A percentile compares a stretch with the other conserved stretches of the same genome.
Evolutionary conservation across 2,888 invertebrate species (phyloP).

Genomic region (Sisyra terminalis): DNA sequence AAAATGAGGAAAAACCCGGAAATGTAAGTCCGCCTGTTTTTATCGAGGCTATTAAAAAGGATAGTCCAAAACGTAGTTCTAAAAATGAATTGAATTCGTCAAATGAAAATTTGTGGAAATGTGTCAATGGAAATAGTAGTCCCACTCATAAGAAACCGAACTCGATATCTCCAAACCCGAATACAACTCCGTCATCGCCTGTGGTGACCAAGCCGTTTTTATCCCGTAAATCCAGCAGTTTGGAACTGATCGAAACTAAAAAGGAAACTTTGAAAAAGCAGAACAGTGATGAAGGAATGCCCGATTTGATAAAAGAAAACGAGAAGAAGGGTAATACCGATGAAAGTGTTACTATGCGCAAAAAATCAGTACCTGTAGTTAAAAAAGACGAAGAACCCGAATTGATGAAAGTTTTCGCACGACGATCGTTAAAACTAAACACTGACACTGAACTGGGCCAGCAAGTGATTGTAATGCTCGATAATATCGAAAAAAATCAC

Average conservation of each 20-base stretch:
- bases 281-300: not conserved
- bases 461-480: constrained; percentile 33
- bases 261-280: constrained; percentile 5
- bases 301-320: constrained; percentile 1
- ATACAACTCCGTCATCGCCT: constrained; percentile 11
- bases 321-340: constrained; percentile 20
- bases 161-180: constrained; percentile 7
- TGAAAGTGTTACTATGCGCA: constrained; percentile 35
- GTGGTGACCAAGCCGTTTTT: constrained; percentile 27
- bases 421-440: constrained; percentile 65
- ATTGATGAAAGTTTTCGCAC: constrained; percentile 65
- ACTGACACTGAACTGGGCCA: constrained; percentile 43
- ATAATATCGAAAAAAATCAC: constrained; percentile 23
- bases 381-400: constrained; percentile 58
- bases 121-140: constrained; percentile 9
- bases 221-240: constrained; percentile 36
- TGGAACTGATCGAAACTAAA: constrained; percentile 31
- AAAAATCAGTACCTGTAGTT: constrained; percentile 31
- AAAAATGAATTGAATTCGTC: constrained; percentile 10
- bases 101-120: constrained; percentile 13
- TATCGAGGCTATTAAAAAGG: no score
- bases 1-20: not conserved
- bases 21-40: not conserved
- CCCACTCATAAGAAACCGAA: constrained; percentile 8
- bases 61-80: not conserved